phyloP scores from a whole-genome alignment of 1,140 invertebrate genomes.

The Zophobas atratus region DNA sequence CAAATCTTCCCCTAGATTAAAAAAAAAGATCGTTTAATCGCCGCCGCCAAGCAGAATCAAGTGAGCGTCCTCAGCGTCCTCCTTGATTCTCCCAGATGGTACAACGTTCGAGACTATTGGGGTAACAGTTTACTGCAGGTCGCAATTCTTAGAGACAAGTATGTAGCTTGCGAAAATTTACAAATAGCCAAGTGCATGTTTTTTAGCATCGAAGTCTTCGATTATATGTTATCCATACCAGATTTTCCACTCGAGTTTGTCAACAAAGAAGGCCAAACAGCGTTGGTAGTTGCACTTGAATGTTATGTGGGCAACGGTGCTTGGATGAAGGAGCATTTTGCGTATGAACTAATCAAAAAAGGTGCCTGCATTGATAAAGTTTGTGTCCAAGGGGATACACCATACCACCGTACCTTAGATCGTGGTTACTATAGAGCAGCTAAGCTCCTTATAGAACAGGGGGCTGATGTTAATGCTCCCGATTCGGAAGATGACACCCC shows the following conservation, averaged over 20 bases:
- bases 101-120: not conserved
- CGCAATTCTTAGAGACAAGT: conserved; percentile 12
- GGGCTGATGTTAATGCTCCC: no score
- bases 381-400: not conserved
- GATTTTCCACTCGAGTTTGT: not conserved
- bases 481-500: no score
- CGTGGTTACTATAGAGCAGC: not conserved
- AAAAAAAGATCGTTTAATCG: not conserved
- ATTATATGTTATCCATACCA: not conserved
- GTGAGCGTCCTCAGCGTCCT: not conserved
- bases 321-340: conserved; percentile 5
- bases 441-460: not conserved
- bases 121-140: conserved; percentile 8
- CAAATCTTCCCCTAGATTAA: not conserved
- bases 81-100: conserved; percentile 15
- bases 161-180: not conserved
- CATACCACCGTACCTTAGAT: no score
- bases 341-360: conserved; percentile 17
- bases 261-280: not conserved
- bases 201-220: conserved; percentile 10
- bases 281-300: not conserved
- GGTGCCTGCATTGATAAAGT: not conserved
- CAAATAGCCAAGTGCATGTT: not conserved
- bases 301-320: no score
- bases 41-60: conserved; percentile 1